A percentile compares a stretch with the other conserved stretches of the same genome.
These are phyloP conservation scores for Dromius quadrimaculatus DNA, from an alignment of 2,888 invertebrate genomes.

Conservation along the genomic window DNA sequence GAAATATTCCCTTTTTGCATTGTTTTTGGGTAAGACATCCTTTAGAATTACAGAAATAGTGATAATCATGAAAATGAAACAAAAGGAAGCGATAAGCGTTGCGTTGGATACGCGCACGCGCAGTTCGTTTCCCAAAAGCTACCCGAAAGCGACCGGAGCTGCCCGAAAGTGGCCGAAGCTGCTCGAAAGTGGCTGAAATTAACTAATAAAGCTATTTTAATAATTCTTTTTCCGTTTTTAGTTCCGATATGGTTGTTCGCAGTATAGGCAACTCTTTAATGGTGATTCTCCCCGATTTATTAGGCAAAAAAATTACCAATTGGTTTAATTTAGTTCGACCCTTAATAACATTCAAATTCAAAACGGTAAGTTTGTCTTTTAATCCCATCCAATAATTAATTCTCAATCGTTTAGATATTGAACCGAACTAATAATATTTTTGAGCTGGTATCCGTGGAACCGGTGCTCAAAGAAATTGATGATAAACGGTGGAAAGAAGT, in stretches of 20 bases:
- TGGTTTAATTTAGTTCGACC: slow-evolving; percentile 94
- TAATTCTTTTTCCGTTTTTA: too few relatives aligned
- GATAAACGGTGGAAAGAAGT: slow-evolving; percentile 70
- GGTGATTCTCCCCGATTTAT: slow-evolving; percentile 88
- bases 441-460: slow-evolving; percentile 90
- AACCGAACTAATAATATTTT: slow-evolving; percentile 97
- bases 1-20: slow-evolving; percentile 99
- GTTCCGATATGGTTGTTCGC: slow-evolving; percentile 87
- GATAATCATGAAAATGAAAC: too few relatives aligned
- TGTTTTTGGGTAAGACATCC: slow-evolving; percentile 89
- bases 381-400: slow-evolving; percentile 9
- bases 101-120: too few relatives aligned
- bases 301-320: slow-evolving; percentile 91
- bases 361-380: slow-evolving; percentile 79
- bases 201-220: too few relatives aligned
- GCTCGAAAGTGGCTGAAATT: too few relatives aligned
- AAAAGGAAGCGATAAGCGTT: too few relatives aligned
- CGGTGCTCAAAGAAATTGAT: slow-evolving; percentile 78
- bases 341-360: slow-evolving; percentile 93
- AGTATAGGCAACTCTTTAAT: slow-evolving; percentile 92
- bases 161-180: too few relatives aligned
- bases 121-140: too few relatives aligned
- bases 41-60: too few relatives aligned
- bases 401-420: slow-evolving; percentile 76
- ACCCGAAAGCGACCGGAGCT: too few relatives aligned